Conservation (phyloP, 2,888 invertebrate genomes). For the Apamea crenata region DNA sequence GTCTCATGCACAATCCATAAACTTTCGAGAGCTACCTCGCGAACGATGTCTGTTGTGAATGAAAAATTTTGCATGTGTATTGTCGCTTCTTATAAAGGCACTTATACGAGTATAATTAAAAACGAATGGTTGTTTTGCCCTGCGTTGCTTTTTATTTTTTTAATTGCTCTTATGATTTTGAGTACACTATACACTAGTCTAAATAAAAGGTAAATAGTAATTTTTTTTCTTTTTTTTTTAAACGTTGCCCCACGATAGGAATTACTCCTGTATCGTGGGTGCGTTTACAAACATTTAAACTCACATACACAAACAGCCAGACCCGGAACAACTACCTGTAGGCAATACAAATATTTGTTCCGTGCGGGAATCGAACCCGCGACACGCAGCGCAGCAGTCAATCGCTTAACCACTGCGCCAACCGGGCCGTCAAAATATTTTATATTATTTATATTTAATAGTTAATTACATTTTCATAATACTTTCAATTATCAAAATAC, state of each 20-base stretch:
- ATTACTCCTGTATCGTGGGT: no score
- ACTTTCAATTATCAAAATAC: neutral
- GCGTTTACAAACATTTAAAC: no score
- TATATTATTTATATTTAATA: no score
- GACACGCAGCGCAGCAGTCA: no score
- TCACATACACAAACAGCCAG: no score
- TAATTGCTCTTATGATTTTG: neutral
- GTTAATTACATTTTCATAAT: neutral
- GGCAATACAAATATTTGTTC: no score
- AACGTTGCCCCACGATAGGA: no score
- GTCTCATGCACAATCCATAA: constrained; percentile 86
- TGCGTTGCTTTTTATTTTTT: neutral
- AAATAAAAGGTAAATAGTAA: neutral
- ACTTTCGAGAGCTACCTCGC: constrained; percentile 78
- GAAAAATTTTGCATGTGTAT: constrained; percentile 68
- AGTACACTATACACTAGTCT: neutral
- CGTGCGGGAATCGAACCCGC: no score
- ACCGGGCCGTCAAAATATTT: no score
- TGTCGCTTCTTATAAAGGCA: constrained; percentile 17
- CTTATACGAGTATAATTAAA: constrained; percentile 12
- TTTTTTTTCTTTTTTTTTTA: no score
- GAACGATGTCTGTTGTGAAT: constrained; percentile 74
- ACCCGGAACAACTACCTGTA: no score
- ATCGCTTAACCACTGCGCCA: no score
- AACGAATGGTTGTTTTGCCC: neutral